phyloP scores from a whole-genome alignment of 1,140 invertebrate species.

The Lamellibrachia luymesi region DNA sequence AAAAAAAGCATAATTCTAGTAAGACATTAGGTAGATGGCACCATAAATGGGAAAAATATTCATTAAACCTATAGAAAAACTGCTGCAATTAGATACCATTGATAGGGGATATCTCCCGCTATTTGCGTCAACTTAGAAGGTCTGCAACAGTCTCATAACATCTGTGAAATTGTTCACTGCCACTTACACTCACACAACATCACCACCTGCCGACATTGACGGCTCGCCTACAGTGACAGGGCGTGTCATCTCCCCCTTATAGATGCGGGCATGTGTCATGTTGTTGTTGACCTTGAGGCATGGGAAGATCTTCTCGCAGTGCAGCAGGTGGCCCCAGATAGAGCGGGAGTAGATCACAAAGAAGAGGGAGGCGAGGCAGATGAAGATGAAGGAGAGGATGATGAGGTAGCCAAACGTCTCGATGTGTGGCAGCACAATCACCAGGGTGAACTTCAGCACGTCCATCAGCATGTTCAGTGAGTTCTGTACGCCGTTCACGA shows the following conservation, averaged over 20 bases:
- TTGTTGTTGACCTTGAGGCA: constrained; percentile 7
- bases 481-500: constrained; percentile 63
- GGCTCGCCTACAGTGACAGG: not conserved
- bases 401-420: constrained; percentile 58
- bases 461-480: constrained; percentile 62
- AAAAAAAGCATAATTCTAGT: too few species aligned
- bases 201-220: not conserved
- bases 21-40: too few species aligned
- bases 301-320: not conserved
- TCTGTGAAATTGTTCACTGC: too few species aligned
- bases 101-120: too few species aligned
- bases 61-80: too few species aligned
- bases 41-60: too few species aligned
- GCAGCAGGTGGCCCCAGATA: constrained; percentile 13
- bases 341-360: constrained; percentile 29
- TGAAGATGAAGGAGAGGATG: constrained; percentile 57
- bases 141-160: too few species aligned
- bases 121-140: too few species aligned
- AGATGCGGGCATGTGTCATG: not conserved
- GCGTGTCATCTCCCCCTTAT: not conserved
- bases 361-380: constrained; percentile 46
- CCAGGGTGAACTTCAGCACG: constrained; percentile 61
- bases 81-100: too few species aligned
- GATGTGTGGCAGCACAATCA: constrained; percentile 56
- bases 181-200: not conserved